Conservation (phyloP, 1,140 invertebrate species). For the Lanistes nyassanus region DNA sequence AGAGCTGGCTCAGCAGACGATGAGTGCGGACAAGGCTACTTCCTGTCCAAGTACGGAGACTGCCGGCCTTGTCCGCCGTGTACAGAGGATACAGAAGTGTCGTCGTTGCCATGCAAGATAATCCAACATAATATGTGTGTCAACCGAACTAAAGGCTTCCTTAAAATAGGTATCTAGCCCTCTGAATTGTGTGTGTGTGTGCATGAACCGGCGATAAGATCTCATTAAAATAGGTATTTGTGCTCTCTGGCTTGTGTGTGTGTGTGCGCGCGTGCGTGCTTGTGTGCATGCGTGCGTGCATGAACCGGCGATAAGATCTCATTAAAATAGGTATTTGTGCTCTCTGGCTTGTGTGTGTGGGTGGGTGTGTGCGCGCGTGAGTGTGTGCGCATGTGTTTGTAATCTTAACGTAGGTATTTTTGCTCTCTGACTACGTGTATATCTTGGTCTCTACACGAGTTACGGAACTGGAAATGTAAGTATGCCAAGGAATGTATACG, state of each 20-base stretch:
- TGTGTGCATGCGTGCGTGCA: background rate
- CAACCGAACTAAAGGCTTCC: background rate
- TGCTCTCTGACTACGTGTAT: background rate
- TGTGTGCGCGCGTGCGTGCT: background rate
- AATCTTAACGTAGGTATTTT: too few relatives aligned
- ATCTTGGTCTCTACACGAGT: background rate
- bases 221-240: background rate
- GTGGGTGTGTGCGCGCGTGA: conserved; percentile 1
- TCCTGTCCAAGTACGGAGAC: too few relatives aligned
- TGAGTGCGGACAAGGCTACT: too few relatives aligned
- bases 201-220: too few relatives aligned
- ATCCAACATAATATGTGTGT: background rate
- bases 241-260: background rate
- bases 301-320: background rate
- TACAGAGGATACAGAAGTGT: background rate
- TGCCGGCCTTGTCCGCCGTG: background rate
- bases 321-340: too few relatives aligned
- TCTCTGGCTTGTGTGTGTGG: background rate
- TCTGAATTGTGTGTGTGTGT: background rate
- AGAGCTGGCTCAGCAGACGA: too few relatives aligned
- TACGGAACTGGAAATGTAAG: background rate
- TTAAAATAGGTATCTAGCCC: background rate
- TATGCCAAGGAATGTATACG: background rate
- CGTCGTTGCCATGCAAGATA: background rate
- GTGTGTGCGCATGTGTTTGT: background rate